Conservation (phyloP, 53 echinoderm and acorn worm species). For the Paelopatides confundens region DNA sequence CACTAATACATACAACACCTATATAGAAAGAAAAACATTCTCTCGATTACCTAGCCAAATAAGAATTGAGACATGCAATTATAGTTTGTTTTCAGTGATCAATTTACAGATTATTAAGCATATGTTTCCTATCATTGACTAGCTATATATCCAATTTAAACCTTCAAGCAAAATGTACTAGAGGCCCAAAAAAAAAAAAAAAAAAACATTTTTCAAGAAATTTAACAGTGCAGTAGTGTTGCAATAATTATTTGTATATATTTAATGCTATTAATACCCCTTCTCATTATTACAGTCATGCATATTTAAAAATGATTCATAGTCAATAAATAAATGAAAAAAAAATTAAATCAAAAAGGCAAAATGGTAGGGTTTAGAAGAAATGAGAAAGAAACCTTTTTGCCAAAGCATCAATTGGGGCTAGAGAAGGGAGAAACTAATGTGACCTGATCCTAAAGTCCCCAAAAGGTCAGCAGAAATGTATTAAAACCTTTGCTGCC, state of each 20-base stretch:
- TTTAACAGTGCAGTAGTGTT: neutral
- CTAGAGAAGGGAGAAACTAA: neutral
- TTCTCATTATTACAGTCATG: conserved; percentile 25
- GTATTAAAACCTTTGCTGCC: neutral
- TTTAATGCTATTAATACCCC: conserved; percentile 14
- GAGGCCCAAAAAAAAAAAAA: conserved; percentile 27
- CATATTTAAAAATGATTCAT: neutral
- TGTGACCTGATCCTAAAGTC: neutral
- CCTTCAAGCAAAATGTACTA: conserved; percentile 27
- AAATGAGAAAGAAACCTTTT: neutral
- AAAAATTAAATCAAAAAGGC: neutral
- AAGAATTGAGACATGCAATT: conserved; percentile 25
- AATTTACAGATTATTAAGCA: conserved; percentile 29
- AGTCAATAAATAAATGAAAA: conserved; percentile 28
- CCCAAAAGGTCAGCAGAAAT: neutral
- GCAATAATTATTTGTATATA: neutral
- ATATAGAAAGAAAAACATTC: conserved; percentile 22
- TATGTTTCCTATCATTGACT: neutral
- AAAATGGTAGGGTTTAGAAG: neutral
- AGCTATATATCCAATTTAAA: conserved; percentile 4
- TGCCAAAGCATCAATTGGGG: neutral
- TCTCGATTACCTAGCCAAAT: neutral
- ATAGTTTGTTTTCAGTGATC: conserved; percentile 24
- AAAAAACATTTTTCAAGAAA: conserved; percentile 6
- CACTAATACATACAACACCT: conserved; percentile 45